Conservation (phyloP, 2,797 vertebrate species). For the Naso thynnoides region DNA sequence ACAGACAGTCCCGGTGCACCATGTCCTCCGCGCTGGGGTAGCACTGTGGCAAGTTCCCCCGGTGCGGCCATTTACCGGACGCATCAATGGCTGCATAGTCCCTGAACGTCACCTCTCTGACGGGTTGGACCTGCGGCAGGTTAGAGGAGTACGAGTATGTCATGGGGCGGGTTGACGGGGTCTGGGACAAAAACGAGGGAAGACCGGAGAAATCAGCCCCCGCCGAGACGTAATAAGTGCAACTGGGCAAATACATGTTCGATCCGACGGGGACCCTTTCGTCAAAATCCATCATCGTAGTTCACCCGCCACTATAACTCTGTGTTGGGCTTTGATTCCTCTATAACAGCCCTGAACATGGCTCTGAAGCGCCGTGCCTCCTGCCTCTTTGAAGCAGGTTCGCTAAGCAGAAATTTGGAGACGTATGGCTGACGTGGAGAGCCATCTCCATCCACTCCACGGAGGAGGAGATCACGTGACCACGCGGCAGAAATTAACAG, state of each 20-base stretch:
- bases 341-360: constrained; percentile 96
- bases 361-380: constrained; percentile 92
- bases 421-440: constrained; percentile 99
- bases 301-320: constrained; percentile 87
- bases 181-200: constrained; percentile 98
- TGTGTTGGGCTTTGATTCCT: constrained; percentile 89
- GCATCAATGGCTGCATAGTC: constrained; percentile 98
- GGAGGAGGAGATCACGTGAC: constrained; percentile 96
- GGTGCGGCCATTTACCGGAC: constrained; percentile 97
- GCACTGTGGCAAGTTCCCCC: constrained; percentile 94
- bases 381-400: constrained; percentile 98
- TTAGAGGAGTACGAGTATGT: constrained; percentile 98
- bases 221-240: constrained; percentile 99
- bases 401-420: constrained; percentile 96
- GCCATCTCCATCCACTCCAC: constrained; percentile 97
- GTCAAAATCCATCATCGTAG: constrained; percentile 99
- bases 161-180: constrained; percentile 97
- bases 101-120: constrained; percentile 98
- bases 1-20: constrained; percentile 98
- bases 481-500: constrained; percentile 95
- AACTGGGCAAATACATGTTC: constrained; percentile 99
- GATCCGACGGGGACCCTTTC: constrained; percentile 98
- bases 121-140: constrained; percentile 98
- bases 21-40: constrained; percentile 96
- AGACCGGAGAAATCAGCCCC: constrained; percentile 99